These are phyloP conservation scores for Carassius auratus DNA, from an alignment of 2,113 vertebrate genomes.

Conservation along the genomic window DNA sequence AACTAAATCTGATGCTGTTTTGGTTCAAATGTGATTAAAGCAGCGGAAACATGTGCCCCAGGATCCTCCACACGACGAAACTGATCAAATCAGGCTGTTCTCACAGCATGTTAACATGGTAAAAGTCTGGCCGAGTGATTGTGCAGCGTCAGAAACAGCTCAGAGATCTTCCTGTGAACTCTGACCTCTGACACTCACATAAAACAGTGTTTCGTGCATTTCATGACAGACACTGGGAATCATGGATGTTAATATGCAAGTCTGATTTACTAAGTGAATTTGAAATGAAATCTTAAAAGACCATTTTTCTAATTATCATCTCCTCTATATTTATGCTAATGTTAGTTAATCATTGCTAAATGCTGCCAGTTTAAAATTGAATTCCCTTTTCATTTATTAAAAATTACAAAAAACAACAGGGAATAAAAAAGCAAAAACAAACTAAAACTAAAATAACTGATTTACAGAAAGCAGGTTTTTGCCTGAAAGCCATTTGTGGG, in stretches of 20 bases:
- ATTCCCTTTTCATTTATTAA: background rate
- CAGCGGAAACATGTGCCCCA: constrained; percentile 15
- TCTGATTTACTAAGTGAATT: background rate
- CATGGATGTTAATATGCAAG: background rate
- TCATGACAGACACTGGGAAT: background rate
- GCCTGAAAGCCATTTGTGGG: constrained; percentile 60
- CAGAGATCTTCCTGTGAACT: constrained; percentile 8
- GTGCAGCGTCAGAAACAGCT: constrained; percentile 2
- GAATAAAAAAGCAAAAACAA: background rate
- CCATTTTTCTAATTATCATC: background rate
- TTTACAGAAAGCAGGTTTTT: background rate
- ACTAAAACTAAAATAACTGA: background rate
- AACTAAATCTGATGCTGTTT: constrained; percentile 17
- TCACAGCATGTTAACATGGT: background rate
- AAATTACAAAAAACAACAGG: background rate
- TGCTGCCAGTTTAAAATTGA: background rate
- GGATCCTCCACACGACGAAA: background rate
- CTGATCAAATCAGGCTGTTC: background rate
- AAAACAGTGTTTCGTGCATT: constrained; percentile 23
- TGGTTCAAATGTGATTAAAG: constrained; percentile 32
- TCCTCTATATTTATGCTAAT: constrained; percentile 21
- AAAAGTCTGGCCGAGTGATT: background rate
- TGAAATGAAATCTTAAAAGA: background rate
- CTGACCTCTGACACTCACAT: background rate
- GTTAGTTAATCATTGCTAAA: constrained; percentile 27